phyloP scores from a whole-genome alignment of 2,888 invertebrate genomes.

The Crematogaster levior region DNA sequence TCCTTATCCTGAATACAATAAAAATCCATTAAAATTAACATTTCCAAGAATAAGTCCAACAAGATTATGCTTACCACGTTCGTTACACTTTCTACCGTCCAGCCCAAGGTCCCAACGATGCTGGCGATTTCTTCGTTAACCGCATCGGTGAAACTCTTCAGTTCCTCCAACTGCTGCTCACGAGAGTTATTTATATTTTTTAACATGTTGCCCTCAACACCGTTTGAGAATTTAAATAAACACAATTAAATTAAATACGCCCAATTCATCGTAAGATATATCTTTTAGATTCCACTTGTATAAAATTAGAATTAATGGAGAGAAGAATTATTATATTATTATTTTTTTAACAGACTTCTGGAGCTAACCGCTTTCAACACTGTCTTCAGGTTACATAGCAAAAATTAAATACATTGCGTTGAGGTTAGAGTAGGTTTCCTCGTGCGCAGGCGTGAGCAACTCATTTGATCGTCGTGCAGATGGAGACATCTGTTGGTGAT shows the following conservation, averaged over 20 bases:
- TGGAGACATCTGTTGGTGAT: neutral
- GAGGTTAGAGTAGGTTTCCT: neutral
- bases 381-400: too few relatives aligned
- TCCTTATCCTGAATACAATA: constrained; percentile 74
- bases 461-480: neutral
- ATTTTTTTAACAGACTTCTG: too few relatives aligned
- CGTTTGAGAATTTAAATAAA: neutral
- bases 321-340: too few relatives aligned
- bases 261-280: neutral
- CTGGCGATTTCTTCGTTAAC: constrained; percentile 68
- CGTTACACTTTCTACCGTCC: constrained; percentile 72
- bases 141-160: constrained; percentile 69
- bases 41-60: neutral
- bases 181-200: constrained; percentile 54
- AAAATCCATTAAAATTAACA: neutral
- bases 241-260: neutral
- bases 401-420: too few relatives aligned
- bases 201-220: constrained; percentile 34
- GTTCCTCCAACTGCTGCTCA: constrained; percentile 63
- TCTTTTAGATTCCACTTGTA: neutral
- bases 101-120: constrained; percentile 69
- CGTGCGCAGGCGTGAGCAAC: neutral
- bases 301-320: neutral
- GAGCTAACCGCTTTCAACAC: too few relatives aligned
- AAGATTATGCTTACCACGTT: constrained; percentile 70